Conservation (phyloP, 2,888 invertebrate genomes). For the Eilema griseolum region DNA sequence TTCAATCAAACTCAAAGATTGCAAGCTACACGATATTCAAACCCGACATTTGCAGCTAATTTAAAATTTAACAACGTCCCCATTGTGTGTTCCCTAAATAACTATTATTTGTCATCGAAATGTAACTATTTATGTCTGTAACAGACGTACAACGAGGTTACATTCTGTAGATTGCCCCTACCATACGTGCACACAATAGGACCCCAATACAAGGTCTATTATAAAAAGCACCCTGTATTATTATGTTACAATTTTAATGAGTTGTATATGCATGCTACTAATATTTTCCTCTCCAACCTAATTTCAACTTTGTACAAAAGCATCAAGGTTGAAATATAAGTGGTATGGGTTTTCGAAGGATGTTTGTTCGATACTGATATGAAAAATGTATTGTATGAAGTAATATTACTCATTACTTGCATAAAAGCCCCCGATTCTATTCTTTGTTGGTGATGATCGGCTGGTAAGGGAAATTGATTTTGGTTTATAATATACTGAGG, state of each 20-base stretch:
- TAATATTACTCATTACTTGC: constrained; percentile 42
- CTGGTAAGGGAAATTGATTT: constrained; percentile 10
- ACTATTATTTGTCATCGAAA: constrained; percentile 80
- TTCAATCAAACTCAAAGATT: constrained; percentile 3
- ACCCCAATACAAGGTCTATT: constrained; percentile 80
- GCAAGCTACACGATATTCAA: constrained; percentile 28
- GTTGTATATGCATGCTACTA: constrained; percentile 61
- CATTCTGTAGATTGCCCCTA: constrained; percentile 77
- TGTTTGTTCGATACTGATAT: constrained; percentile 35
- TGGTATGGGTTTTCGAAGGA: neutral
- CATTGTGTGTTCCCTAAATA: constrained; percentile 72
- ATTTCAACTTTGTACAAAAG: neutral
- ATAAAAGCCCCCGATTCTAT: constrained; percentile 34
- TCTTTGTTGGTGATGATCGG: constrained; percentile 17
- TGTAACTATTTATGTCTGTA: constrained; percentile 72
- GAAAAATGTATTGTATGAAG: constrained; percentile 42
- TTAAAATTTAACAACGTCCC: constrained; percentile 58
- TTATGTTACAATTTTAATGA: constrained; percentile 84
- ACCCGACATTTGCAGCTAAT: constrained; percentile 56
- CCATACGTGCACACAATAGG: constrained; percentile 65
- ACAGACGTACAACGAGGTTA: constrained; percentile 63
- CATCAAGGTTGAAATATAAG: constrained; percentile 9
- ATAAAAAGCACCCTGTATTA: constrained; percentile 78
- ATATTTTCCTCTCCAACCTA: constrained; percentile 31
- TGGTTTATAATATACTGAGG: neutral